Evolutionary conservation across 2,113 vertebrate species (phyloP), one percentile per base, ranked within the genome.

Genomic region (Polypterus senegalus): DNA sequence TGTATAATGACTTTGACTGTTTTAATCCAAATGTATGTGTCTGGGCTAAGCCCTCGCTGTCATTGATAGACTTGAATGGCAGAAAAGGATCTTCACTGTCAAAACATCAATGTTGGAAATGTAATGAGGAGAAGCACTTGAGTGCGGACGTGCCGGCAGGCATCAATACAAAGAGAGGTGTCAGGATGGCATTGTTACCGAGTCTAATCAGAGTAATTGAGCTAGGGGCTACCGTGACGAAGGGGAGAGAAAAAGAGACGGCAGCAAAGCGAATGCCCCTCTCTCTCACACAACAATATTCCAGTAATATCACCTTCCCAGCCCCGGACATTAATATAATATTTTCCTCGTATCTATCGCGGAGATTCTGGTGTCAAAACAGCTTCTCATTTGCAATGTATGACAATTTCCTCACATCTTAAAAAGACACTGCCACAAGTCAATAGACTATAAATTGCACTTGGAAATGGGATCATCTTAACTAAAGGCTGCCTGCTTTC

Each of bases 371-470:
- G 81, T 86, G 86, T 91, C 91, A 91, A 83, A 86, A 86, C 76
- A 87, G 80, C 86, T 92, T 91, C 92, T 94, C 91, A 92, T 97
- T 91, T 94, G 86, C 86, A 83, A 91, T 89, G 89, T 90, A 88
- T 82, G 90, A 93, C 93, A 97, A 97, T 97, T 94, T 96, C 86
- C 91, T 88, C 83, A 77, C 74, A 87, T 88, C 79, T 87, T 27
- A 85, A 89, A 86, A 88, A 89, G 90, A 91, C 88, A 89, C 78
- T 81, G 88, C 83, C 84, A 86, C 83, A 79, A 89, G 90, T 93
- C 92, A 91, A 92, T 94, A 90, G 91, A 92, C 87, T 88, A 92
- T 90, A 92, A 94, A 96, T 97, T 92, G 90, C 89, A 79, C 82
- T 88, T 88, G 84, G 88, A 89, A 87, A 90, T 79, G 77, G 83